These are phyloP conservation scores for Hystrix cristata DNA, from an alignment of 2,113 vertebrate genomes.

Conservation along the genomic window DNA sequence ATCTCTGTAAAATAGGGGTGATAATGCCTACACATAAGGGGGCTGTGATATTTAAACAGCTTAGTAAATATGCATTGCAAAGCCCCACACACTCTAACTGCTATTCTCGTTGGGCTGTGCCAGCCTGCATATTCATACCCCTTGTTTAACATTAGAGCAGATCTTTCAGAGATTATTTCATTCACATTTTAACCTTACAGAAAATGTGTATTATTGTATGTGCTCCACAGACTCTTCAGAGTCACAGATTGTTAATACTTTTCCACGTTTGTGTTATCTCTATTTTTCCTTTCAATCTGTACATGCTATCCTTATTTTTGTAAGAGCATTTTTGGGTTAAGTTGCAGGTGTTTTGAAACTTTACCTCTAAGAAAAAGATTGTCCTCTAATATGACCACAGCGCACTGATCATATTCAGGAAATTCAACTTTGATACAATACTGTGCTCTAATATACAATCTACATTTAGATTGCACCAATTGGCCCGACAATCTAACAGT, in stretches of 20 bases:
- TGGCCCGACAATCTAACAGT: not conserved
- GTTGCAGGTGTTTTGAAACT: not conserved
- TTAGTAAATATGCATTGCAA: not conserved
- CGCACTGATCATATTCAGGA: not conserved
- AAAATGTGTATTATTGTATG: not conserved
- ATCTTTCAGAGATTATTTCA: not conserved
- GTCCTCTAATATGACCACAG: not conserved
- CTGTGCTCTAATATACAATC: not conserved
- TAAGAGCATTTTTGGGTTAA: not conserved
- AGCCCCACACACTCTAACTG: not conserved
- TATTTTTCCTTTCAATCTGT: not conserved
- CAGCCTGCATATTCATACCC: not conserved
- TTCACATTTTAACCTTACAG: not conserved
- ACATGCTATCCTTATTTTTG: not conserved
- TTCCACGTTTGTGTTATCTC: not conserved
- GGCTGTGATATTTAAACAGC: not conserved
- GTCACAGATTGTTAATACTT: not conserved
- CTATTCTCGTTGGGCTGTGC: rapidly evolving
- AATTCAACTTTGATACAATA: not conserved
- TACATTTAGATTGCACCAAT: not conserved
- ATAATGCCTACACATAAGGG: not conserved
- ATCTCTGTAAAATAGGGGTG: not conserved
- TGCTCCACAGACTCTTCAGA: not conserved
- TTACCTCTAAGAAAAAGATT: not conserved
- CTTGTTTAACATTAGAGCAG: not conserved